phyloP scores from a whole-genome alignment of 2,888 invertebrate species.

The Litoditis marina region DNA sequence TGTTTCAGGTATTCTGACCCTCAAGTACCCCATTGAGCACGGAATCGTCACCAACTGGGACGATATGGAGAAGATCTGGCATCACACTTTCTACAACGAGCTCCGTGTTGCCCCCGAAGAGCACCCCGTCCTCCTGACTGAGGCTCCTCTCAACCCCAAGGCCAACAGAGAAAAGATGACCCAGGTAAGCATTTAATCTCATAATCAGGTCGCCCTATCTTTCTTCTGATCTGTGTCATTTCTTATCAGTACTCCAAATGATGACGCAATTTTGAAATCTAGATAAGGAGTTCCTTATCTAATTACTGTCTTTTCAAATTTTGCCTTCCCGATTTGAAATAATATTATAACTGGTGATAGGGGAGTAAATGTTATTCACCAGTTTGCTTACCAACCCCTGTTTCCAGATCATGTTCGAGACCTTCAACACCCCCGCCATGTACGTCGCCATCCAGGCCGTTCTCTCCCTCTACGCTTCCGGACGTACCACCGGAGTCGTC shows the following conservation, averaged over 20 bases:
- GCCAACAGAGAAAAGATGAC: conserved; percentile 95
- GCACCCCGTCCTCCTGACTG: conserved; percentile 86
- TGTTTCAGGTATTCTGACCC: conserved; percentile 83
- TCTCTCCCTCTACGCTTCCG: conserved; percentile 82
- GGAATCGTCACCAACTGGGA: conserved; percentile 98
- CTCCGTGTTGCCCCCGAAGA: conserved; percentile 91
- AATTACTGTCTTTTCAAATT: no score
- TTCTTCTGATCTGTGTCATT: no score
- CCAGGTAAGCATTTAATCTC: conserved; percentile 55
- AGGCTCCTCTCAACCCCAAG: conserved; percentile 89
- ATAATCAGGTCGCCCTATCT: no score
- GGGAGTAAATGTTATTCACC: no score
- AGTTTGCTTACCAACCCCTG: no score
- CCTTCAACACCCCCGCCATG: conserved; percentile 74
- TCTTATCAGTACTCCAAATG: no score
- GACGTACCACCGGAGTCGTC: conserved; percentile 66
- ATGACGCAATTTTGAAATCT: no score
- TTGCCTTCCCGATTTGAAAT: no score
- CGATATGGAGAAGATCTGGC: conserved; percentile 98
- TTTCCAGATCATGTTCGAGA: conserved; percentile 79
- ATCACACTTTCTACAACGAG: conserved; percentile 97
- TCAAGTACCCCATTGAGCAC: conserved; percentile 94
- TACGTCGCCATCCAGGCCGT: conserved; percentile 85
- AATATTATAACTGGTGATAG: no score
- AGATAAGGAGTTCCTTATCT: no score